These are phyloP conservation scores for Elephantulus edwardii DNA, from an alignment of 2,113 vertebrate genomes.

Conservation along the genomic window DNA sequence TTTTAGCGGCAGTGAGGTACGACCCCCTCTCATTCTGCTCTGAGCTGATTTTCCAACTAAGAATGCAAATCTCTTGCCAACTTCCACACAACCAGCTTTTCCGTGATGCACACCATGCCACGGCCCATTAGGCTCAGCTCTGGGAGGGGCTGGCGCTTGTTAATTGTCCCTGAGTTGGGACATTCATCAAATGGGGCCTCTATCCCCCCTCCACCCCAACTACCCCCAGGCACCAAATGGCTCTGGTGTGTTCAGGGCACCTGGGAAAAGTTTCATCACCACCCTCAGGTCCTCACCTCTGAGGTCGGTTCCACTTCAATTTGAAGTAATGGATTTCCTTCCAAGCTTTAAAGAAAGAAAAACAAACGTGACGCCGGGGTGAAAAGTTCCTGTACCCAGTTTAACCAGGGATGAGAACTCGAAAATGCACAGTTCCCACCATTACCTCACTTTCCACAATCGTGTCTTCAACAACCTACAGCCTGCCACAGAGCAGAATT, in stretches of 20 bases:
- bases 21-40: neutral
- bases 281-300: constrained; percentile 88
- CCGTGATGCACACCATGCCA: neutral
- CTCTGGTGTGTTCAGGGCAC: no score
- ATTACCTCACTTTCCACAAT: neutral
- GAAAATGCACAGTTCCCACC: neutral
- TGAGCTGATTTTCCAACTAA: constrained; percentile 48
- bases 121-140: constrained; percentile 53
- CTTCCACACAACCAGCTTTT: constrained; percentile 50
- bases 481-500: neutral
- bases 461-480: neutral
- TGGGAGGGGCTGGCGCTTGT: fast-evolving
- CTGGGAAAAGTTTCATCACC: neutral
- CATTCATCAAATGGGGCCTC: constrained; percentile 31
- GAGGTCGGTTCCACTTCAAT: constrained; percentile 98
- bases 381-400: neutral
- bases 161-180: constrained; percentile 1
- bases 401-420: neutral
- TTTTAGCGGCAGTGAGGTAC: neutral
- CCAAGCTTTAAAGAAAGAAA: constrained; percentile 86
- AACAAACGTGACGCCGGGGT: neutral
- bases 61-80: constrained; percentile 56
- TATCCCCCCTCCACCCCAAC: neutral
- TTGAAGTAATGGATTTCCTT: constrained; percentile 96
- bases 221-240: no score